These are phyloP conservation scores for Taxidea taxus DNA, from an alignment of 2,113 vertebrate genomes.

Conservation along the genomic window DNA sequence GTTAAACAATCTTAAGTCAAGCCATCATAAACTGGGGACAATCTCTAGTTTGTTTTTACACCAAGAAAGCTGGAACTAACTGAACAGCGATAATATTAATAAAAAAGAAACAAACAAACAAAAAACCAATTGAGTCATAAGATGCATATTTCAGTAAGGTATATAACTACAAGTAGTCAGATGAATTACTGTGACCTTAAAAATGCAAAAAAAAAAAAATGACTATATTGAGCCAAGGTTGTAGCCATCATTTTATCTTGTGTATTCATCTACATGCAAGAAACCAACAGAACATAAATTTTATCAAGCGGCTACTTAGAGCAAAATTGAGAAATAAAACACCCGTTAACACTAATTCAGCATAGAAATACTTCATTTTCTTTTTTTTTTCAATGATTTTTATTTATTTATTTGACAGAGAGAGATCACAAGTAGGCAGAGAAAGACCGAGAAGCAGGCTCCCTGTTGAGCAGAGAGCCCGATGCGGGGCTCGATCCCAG, in stretches of 20 bases:
- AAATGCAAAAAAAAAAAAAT: neutral
- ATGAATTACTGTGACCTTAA: neutral
- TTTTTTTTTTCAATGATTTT: too few species aligned
- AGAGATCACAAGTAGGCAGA: too few species aligned
- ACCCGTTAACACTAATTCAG: neutral
- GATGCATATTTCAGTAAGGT: neutral
- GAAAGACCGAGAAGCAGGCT: too few species aligned
- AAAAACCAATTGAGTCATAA: neutral
- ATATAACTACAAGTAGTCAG: neutral
- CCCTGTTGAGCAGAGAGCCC: too few species aligned
- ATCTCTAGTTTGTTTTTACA: neutral
- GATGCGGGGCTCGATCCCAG: too few species aligned
- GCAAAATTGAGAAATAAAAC: neutral
- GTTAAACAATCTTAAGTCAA: neutral
- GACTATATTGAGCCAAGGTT: neutral
- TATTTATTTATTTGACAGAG: too few species aligned
- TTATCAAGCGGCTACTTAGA: neutral
- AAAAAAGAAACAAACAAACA: neutral
- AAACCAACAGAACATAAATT: neutral
- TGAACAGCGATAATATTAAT: neutral
- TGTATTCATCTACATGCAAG: neutral
- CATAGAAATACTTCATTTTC: neutral
- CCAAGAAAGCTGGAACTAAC: constrained; percentile 2
- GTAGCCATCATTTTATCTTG: neutral
- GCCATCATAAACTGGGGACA: neutral